These are phyloP conservation scores for Lypha dubia DNA, from an alignment of 2,888 invertebrate genomes.

Conservation along the genomic window DNA sequence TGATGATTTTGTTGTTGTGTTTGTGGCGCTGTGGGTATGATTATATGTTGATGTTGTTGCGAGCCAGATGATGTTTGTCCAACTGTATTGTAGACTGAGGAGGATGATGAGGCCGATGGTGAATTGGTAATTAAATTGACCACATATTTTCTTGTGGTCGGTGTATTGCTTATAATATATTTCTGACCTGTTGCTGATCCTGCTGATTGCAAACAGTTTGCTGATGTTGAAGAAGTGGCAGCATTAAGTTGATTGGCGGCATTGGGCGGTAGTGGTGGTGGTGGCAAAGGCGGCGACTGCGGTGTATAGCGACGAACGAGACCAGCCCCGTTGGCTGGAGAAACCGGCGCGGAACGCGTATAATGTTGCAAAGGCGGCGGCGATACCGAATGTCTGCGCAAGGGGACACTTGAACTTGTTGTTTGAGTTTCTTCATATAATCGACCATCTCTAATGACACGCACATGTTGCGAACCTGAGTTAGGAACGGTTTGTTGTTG, in stretches of 20 bases:
- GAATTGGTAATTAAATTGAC: conserved; percentile 81
- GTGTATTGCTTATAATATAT: conserved; percentile 73
- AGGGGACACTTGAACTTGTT: conserved; percentile 65
- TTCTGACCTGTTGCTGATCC: conserved; percentile 71
- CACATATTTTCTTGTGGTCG: conserved; percentile 79
- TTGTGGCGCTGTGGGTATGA: conserved; percentile 67
- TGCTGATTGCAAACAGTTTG: conserved; percentile 62
- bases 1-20: conserved; percentile 68
- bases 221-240: conserved; percentile 72
- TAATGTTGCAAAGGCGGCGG: conserved; percentile 79
- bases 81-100: conserved; percentile 42
- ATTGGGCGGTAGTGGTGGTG: conserved; percentile 67
- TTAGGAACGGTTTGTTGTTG: conserved; percentile 72
- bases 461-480: conserved; percentile 79
- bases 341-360: conserved; percentile 78
- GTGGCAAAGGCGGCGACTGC: conserved; percentile 74
- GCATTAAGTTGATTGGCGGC: conserved; percentile 57
- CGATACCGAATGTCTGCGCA: conserved; percentile 77
- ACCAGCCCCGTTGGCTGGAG: conserved; percentile 76
- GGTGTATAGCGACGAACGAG: conserved; percentile 76
- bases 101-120: conserved; percentile 60
- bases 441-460: conserved; percentile 83
- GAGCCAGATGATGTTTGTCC: conserved; percentile 53
- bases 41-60: conserved; percentile 74
- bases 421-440: conserved; percentile 79